Base-by-base conservation (phyloP, 2,113 vertebrate species). In the Rhabdomys dilectus region DNA sequence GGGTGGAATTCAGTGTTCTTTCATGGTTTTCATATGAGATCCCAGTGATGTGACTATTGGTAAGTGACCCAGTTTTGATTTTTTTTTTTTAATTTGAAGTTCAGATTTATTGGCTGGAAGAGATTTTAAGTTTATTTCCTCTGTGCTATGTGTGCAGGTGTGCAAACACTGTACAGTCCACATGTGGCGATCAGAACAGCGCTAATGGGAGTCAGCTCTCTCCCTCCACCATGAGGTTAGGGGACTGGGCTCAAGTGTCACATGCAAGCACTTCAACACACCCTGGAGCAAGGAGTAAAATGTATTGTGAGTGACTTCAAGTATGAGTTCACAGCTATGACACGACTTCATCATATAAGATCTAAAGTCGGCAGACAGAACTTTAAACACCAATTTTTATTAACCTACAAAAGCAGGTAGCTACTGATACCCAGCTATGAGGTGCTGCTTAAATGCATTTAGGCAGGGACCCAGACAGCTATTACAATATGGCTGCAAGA, bases 21-120 rank as follows among this genome's bases (percentile, higher is more conserved):
- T 94, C 26, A 77, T 26, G 39, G 53, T n/a, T 85, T 85, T 93
- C 88, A 21, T 73, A 86, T 26, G 11, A 94, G 91, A 10, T 51
- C 2, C 16, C 42, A 86, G 19, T 60, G 6, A 29, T 58, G 31
- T n/a, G 64, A 45, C 29, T 81, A 6, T 86, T 84, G 62, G 39
- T 1, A 13, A 62, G 51, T 39, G 22, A 21, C 17, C 39, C 16
- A 36, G 51, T 34, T 93, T 94, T 51, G 31, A 62, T 39, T 72
- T 72, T 66, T 73, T 45, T 84, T 70, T 85, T 73, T 64, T 16
- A 45, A 82, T 21, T 60, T 77, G 9, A 89, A 64, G 78, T 36
- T 87, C 3, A 7, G 6, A 7, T 72, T 93, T 42, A 78, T 36
- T 39, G 51, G 58, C 53, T 76, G 39, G 22, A 19, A 58, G 60